Evolutionary conservation across 2,113 vertebrate genomes (phyloP).

Genomic region (Thunnus thynnus): DNA sequence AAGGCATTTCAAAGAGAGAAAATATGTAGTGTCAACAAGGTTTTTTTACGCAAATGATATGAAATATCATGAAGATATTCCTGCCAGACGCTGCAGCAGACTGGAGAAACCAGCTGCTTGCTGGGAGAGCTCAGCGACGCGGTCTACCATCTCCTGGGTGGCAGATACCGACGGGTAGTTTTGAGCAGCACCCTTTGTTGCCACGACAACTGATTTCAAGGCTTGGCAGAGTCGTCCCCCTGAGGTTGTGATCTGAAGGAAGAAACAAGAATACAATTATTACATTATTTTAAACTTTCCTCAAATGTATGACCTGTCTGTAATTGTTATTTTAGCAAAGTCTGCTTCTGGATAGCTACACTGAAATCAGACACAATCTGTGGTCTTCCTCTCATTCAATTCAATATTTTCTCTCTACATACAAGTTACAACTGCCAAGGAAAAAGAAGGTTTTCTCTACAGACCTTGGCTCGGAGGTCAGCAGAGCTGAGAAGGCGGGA

Average conservation of each 20-base stretch:
- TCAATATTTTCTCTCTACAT: not conserved
- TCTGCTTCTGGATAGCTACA: no score
- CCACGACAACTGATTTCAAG: constrained; percentile 89
- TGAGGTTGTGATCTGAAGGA: constrained; percentile 85
- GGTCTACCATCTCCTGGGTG: constrained; percentile 89
- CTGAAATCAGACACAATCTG: no score
- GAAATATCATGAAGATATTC: constrained; percentile 82
- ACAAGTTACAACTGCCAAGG: no score
- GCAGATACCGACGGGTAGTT: constrained; percentile 90
- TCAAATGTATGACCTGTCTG: not conserved
- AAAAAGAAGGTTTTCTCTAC: not conserved
- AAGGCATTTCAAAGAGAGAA: constrained; percentile 79
- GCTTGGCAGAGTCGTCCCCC: constrained; percentile 89
- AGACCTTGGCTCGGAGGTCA: constrained; percentile 86
- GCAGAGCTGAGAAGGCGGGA: constrained; percentile 88
- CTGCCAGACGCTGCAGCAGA: constrained; percentile 86
- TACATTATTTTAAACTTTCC: not conserved
- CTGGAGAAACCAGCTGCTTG: constrained; percentile 90
- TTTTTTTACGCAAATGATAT: constrained; percentile 25
- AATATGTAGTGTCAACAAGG: constrained; percentile 63
- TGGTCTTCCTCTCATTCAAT: no score
- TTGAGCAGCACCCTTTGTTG: constrained; percentile 91
- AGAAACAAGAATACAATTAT: not conserved
- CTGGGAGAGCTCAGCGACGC: constrained; percentile 89
- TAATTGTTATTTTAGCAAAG: no score